Conservation (phyloP, 2,797 vertebrate species). For the Valencia hispanica region DNA sequence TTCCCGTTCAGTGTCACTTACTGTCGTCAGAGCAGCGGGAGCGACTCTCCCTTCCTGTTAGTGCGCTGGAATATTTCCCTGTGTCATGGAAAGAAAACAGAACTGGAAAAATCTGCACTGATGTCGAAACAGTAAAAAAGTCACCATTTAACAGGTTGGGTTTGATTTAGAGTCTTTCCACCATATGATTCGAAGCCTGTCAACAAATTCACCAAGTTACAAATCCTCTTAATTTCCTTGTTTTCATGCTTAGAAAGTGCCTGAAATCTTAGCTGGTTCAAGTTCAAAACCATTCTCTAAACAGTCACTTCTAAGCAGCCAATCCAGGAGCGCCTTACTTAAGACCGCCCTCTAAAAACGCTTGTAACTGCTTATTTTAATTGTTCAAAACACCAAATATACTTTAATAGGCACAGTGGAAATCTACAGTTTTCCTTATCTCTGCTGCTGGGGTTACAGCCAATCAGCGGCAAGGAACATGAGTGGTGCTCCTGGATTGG, state of each 20-base stretch:
- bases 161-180: background rate
- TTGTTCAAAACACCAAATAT: too few relatives aligned
- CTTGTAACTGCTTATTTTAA: too few relatives aligned
- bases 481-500: too few relatives aligned
- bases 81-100: background rate
- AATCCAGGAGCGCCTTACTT: too few relatives aligned
- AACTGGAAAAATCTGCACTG: background rate
- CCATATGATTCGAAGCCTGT: background rate
- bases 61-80: background rate
- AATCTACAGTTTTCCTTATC: too few relatives aligned
- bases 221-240: background rate
- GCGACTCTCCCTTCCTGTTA: conserved; percentile 41
- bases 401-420: too few relatives aligned
- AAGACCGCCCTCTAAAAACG: too few relatives aligned
- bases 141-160: background rate
- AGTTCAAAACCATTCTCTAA: background rate
- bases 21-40: conserved; percentile 25
- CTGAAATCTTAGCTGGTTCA: background rate
- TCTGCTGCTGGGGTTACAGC: too few relatives aligned
- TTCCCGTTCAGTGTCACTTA: conserved; percentile 36
- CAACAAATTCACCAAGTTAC: background rate
- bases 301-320: background rate
- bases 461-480: too few relatives aligned
- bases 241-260: background rate
- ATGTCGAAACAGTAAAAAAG: background rate